Conservation (phyloP, 1,140 invertebrate species). For the Drosophila ananassae region DNA sequence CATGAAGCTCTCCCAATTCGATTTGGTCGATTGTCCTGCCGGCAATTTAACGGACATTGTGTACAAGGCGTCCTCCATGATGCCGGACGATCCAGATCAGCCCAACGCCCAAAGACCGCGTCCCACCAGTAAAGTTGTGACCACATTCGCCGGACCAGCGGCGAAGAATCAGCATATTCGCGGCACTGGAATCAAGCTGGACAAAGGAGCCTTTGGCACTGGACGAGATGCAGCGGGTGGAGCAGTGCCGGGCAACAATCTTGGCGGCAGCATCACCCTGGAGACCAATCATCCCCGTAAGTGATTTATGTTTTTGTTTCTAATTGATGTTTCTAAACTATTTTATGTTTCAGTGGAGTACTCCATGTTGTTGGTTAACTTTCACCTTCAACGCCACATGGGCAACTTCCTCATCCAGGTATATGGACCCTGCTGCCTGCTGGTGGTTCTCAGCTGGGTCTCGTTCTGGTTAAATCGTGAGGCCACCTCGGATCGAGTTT, state of each 20-base stretch:
- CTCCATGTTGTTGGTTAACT: constrained; percentile 92
- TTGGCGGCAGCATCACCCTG: constrained; percentile 58
- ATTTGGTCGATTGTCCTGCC: constrained; percentile 91
- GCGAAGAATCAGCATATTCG: constrained; percentile 82
- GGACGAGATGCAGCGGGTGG: constrained; percentile 47
- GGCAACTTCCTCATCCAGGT: constrained; percentile 96
- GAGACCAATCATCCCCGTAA: constrained; percentile 74
- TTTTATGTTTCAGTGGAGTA: constrained; percentile 86
- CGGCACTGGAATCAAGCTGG: constrained; percentile 74
- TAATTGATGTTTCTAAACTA: background rate
- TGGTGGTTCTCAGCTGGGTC: constrained; percentile 95
- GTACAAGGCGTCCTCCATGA: constrained; percentile 75
- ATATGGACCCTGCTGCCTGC: constrained; percentile 92
- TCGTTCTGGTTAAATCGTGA: constrained; percentile 96
- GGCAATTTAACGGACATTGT: constrained; percentile 88
- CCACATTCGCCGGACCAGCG: constrained; percentile 78
- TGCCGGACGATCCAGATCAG: constrained; percentile 60
- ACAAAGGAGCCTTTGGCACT: constrained; percentile 74
- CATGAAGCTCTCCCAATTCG: constrained; percentile 94
- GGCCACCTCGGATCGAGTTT: constrained; percentile 94
- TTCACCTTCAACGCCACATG: constrained; percentile 93
- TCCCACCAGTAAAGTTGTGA: constrained; percentile 64
- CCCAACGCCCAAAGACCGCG: constrained; percentile 29
- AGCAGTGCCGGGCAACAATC: constrained; percentile 32
- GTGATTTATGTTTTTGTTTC: background rate